Conservation (phyloP, 2,888 invertebrate species). For the Caenorhabditis uteleia region DNA sequence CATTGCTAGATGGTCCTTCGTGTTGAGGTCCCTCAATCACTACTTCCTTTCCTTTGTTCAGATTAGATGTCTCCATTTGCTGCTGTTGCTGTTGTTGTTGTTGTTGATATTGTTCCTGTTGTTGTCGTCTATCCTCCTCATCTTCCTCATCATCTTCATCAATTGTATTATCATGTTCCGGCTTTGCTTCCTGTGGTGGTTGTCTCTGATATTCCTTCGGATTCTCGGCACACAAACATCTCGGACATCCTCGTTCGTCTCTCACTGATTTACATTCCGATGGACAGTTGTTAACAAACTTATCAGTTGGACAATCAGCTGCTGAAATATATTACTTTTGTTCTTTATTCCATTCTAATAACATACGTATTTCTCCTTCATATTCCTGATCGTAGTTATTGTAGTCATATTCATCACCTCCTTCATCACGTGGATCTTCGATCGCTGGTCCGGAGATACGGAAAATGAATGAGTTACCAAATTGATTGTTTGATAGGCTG, state of each 20-base stretch:
- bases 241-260: conserved; percentile 61
- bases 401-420: conserved; percentile 58
- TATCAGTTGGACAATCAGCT: conserved; percentile 62
- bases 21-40: neutral
- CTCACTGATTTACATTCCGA: conserved; percentile 53
- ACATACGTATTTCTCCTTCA: conserved; percentile 36
- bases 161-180: conserved; percentile 14
- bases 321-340: conserved; percentile 21
- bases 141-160: conserved; percentile 22
- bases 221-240: conserved; percentile 61
- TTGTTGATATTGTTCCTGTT: conserved; percentile 1
- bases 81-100: conserved; percentile 5
- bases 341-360: neutral
- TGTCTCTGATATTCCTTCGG: conserved; percentile 7
- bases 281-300: conserved; percentile 61
- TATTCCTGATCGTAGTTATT: conserved; percentile 58
- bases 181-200: conserved; percentile 13
- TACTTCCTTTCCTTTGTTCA: neutral
- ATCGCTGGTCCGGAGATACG: conserved; percentile 74
- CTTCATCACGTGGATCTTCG: conserved; percentile 57
- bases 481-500: conserved; percentile 85
- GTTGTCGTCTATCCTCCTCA: conserved; percentile 2
- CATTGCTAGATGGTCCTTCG: neutral
- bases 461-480: conserved; percentile 82
- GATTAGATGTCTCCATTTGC: neutral